Evolutionary conservation across 2,888 invertebrate genomes (phyloP).

Genomic region (Lycaena phlaeas): DNA sequence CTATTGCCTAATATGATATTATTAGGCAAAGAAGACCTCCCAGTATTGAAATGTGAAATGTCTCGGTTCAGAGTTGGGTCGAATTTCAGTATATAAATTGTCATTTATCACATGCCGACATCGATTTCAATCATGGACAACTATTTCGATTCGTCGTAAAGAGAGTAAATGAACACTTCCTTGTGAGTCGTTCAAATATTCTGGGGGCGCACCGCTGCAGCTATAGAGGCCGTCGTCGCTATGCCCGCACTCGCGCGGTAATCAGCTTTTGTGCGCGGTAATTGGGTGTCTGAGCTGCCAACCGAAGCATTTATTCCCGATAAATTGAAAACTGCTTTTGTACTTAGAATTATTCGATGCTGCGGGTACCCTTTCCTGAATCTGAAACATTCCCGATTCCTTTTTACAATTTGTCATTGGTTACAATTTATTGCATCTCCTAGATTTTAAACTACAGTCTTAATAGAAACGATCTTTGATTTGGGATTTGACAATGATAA

Average conservation of each 20-base stretch:
- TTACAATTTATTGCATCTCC: no score
- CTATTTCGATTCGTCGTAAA: conserved; percentile 35
- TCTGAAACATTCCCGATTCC: neutral
- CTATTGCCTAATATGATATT: no score
- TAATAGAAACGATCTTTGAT: no score
- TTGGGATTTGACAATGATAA: no score
- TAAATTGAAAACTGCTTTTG: conserved; percentile 70
- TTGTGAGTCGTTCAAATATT: conserved; percentile 57
- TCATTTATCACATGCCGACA: conserved; percentile 14
- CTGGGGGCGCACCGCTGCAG: conserved; percentile 26
- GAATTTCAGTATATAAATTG: neutral
- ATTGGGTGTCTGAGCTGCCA: conserved; percentile 72
- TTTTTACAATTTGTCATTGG: no score
- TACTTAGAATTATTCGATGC: conserved; percentile 55
- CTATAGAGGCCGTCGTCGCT: conserved; percentile 23
- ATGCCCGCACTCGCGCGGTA: conserved; percentile 52
- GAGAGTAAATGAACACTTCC: conserved; percentile 57
- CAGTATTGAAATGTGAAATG: no score
- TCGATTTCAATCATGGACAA: conserved; percentile 43
- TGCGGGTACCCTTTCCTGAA: conserved; percentile 41
- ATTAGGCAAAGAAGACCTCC: no score
- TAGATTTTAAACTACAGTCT: no score
- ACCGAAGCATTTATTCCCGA: conserved; percentile 69
- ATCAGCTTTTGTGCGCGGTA: conserved; percentile 72
- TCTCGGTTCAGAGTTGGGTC: no score